These are phyloP conservation scores for Ammodytes dubius DNA, from an alignment of 2,113 vertebrate genomes.

Conservation along the genomic window DNA sequence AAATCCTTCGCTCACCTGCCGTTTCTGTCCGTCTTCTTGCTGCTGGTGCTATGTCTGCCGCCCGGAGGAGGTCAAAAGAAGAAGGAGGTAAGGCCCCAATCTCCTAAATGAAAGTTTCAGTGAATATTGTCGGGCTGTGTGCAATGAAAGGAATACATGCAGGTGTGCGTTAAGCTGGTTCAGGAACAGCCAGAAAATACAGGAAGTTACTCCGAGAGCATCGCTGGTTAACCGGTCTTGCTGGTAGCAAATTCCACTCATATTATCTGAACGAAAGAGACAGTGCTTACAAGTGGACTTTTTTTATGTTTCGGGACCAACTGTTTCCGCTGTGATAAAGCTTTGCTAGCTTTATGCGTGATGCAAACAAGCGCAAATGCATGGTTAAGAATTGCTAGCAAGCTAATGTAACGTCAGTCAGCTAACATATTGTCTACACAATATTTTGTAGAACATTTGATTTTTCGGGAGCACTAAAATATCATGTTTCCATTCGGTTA, in stretches of 20 bases:
- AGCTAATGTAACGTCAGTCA: not conserved
- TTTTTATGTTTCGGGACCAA: not conserved
- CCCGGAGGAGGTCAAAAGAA: slow-evolving; percentile 80
- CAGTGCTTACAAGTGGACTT: not conserved
- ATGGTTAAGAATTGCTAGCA: not conserved
- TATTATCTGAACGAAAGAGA: not conserved
- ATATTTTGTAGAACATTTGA: not conserved
- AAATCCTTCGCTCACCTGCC: slow-evolving; percentile 50
- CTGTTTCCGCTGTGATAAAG: not conserved
- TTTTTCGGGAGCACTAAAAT: not conserved
- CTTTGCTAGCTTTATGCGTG: not conserved
- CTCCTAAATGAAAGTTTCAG: not conserved
- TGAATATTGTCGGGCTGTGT: not conserved
- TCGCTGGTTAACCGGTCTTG: not conserved
- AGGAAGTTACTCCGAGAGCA: not conserved
- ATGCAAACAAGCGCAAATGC: not conserved
- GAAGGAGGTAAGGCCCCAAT: slow-evolving; percentile 70
- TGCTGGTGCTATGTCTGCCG: slow-evolving; percentile 68
- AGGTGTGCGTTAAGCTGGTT: slow-evolving; percentile 34
- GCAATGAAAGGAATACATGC: not conserved
- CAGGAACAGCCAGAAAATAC: not conserved
- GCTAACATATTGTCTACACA: not conserved
- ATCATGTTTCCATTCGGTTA: not conserved
- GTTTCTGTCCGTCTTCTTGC: slow-evolving; percentile 48
- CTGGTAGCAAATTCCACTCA: not conserved